A percentile compares a stretch with the other conserved stretches of the same genome.
These are phyloP conservation scores for Nannoperca australis DNA, from an alignment of 2,797 vertebrate genomes.

Conservation along the genomic window DNA sequence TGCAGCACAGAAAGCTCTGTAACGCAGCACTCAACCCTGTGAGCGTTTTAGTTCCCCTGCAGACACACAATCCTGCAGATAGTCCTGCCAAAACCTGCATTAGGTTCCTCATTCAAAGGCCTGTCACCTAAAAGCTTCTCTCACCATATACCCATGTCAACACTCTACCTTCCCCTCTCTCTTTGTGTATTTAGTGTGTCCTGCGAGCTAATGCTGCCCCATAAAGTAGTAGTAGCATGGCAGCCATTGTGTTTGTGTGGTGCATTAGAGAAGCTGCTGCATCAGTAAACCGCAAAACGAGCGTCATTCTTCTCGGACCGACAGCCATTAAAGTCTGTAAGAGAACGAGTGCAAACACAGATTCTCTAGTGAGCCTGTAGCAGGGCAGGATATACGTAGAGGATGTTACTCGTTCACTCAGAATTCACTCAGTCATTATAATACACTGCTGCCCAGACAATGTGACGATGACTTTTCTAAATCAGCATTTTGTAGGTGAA, in stretches of 20 bases:
- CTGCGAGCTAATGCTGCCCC: conserved; percentile 40
- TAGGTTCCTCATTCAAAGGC: conserved; percentile 22
- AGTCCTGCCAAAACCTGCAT: conserved; percentile 46
- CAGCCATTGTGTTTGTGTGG: conserved; percentile 31
- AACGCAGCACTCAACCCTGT: conserved; percentile 10
- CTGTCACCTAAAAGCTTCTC: conserved; percentile 51
- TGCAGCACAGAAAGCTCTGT: conserved; percentile 18
- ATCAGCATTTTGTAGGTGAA: background rate
- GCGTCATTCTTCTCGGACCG: conserved; percentile 23
- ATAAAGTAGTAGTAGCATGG: conserved; percentile 32
- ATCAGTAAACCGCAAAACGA: conserved; percentile 51
- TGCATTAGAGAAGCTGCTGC: conserved; percentile 45
- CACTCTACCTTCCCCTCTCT: conserved; percentile 32
- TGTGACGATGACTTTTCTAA: background rate
- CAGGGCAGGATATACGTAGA: background rate
- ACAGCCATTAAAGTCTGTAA: conserved; percentile 36
- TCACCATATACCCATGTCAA: conserved; percentile 56
- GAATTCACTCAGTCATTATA: background rate
- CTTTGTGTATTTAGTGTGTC: conserved; percentile 51
- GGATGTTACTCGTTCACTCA: conserved; percentile 18
- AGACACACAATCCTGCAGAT: conserved; percentile 24
- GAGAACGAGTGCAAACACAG: conserved; percentile 18
- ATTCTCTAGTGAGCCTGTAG: conserved; percentile 8
- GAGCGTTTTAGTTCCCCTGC: conserved; percentile 18
- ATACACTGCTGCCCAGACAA: conserved; percentile 10